phyloP scores from a whole-genome alignment of 2,113 vertebrate species.

The Mohoua ochrocephala region DNA sequence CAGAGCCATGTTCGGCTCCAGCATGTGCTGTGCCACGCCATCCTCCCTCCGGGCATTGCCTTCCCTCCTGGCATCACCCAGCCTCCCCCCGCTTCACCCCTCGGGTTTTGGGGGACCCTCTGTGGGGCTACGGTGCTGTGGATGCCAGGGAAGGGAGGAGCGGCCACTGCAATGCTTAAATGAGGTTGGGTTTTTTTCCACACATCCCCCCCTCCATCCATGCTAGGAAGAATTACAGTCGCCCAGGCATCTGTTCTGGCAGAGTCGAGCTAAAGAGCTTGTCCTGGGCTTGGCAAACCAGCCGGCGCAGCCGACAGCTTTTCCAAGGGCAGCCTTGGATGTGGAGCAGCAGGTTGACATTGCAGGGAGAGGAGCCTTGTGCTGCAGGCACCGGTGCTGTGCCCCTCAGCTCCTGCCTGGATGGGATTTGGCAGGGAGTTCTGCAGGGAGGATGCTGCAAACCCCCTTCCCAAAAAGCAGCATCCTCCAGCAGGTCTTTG shows the following conservation, averaged over 20 bases:
- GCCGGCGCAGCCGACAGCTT: slow-evolving; percentile 31
- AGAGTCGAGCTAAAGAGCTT: slow-evolving; percentile 47
- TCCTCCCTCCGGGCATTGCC: not conserved
- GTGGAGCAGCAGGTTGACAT: slow-evolving; percentile 51
- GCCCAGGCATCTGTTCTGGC: slow-evolving; percentile 56
- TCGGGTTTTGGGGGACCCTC: not conserved
- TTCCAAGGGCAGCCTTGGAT: slow-evolving; percentile 60
- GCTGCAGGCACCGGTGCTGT: not conserved
- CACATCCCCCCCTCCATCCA: not conserved
- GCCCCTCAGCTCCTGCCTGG: not conserved
- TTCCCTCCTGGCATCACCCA: not conserved
- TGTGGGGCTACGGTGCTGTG: accelerated
- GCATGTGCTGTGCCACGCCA: not conserved
- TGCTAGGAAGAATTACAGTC: slow-evolving; percentile 40
- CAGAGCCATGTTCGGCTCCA: not conserved
- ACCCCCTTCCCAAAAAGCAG: not conserved
- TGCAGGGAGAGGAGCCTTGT: slow-evolving; percentile 17
- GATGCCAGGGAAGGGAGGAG: not conserved
- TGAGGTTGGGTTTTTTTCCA: not conserved
- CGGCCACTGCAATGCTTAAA: not conserved
- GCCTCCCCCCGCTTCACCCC: not conserved
- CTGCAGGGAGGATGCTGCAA: not conserved
- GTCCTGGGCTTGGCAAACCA: slow-evolving; percentile 56
- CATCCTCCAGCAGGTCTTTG: not conserved
- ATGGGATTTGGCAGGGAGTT: not conserved